phyloP scores from a whole-genome alignment of 2,113 vertebrate species.

The Nothocercus julius region DNA sequence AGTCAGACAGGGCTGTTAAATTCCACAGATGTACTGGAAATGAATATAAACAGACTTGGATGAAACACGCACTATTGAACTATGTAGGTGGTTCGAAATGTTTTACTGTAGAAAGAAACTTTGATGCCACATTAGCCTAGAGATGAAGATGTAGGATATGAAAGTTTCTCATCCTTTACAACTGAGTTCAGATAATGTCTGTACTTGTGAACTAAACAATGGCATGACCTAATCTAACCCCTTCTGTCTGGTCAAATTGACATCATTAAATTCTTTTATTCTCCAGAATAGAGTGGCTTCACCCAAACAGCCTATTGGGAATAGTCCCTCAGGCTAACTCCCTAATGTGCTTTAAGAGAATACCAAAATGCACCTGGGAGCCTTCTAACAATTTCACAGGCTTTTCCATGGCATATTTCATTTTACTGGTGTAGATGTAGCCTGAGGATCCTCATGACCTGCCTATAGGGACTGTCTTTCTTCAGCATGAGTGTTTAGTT shows the following conservation, averaged over 20 bases:
- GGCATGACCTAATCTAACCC: not conserved
- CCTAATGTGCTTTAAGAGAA: not conserved
- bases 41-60: not conserved
- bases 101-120: not conserved
- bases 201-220: not conserved
- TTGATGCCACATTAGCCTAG: not conserved
- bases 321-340: not conserved
- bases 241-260: not conserved
- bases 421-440: not conserved
- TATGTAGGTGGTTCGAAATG: not conserved
- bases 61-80: not conserved
- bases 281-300: not conserved
- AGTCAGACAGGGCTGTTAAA: not conserved
- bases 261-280: not conserved
- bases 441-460: not conserved
- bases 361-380: not conserved
- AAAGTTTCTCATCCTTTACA: not conserved
- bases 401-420: not conserved
- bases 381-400: not conserved
- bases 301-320: not conserved
- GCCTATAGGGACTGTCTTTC: not conserved
- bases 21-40: not conserved
- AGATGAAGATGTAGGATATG: not conserved
- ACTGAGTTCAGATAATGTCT: rapidly evolving
- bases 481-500: not conserved